phyloP scores from a whole-genome alignment of 2,113 vertebrate species.

The Corythoichthys intestinalis region DNA sequence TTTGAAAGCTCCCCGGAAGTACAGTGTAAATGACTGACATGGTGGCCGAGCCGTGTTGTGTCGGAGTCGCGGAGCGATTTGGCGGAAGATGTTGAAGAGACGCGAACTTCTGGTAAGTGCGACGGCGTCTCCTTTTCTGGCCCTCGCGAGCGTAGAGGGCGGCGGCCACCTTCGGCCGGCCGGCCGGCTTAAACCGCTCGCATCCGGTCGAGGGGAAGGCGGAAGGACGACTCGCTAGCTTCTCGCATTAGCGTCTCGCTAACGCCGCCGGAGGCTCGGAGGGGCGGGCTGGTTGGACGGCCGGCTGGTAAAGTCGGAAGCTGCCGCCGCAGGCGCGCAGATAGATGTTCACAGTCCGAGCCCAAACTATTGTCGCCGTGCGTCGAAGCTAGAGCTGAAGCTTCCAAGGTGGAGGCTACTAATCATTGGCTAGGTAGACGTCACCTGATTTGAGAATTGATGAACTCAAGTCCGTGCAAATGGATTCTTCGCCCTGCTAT shows the following conservation, averaged over 20 bases:
- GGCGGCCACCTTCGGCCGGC: too few species aligned
- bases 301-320: too few species aligned
- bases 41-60: background rate
- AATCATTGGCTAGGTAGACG: too few species aligned
- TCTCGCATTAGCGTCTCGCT: background rate
- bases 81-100: slow-evolving; percentile 77
- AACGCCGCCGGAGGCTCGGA: background rate
- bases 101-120: slow-evolving; percentile 68
- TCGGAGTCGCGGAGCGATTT: slow-evolving; percentile 13
- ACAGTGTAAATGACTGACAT: background rate
- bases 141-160: background rate
- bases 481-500: too few species aligned
- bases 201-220: background rate
- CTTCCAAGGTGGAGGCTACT: too few species aligned
- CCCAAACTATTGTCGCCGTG: too few species aligned
- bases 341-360: too few species aligned
- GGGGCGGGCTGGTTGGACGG: background rate
- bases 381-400: too few species aligned
- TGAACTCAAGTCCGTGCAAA: too few species aligned
- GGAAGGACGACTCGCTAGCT: background rate
- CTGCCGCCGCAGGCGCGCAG: background rate
- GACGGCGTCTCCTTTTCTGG: background rate
- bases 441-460: too few species aligned
- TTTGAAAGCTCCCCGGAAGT: background rate
- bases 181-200: background rate